Evolutionary conservation across 2,888 invertebrate genomes (phyloP), one percentile per base, ranked within the genome.

Genomic region (Agrotis segetum): DNA sequence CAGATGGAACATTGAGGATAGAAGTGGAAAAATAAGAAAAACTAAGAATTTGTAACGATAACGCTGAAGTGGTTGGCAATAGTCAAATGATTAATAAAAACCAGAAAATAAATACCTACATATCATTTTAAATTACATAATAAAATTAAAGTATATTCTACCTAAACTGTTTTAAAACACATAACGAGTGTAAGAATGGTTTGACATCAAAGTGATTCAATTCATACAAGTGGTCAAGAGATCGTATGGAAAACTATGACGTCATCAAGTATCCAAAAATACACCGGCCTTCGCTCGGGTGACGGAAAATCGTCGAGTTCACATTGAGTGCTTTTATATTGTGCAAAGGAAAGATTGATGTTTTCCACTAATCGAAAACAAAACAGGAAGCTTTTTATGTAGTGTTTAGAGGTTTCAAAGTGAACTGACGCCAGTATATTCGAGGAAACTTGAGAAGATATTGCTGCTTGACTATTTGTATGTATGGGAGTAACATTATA

Each of bases 271-370:
- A 71, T 84, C 87, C 90, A 79, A 90, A 93, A 94, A 94, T 94
- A 94, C 72, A 84, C 88, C 89, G 93, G 90, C 94, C 95, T 94
- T 94, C 92, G 92, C 82, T 75, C 88, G 84, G 89, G 88, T 91
- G 91, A 92, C 92, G 92, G 91, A 90, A 92, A 92, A 90, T 88
- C 88, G 90, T 87, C 85, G 86, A 88, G 88, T 87, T 89, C 89
- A 89, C 88, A 88, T 84, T 84, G 85, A 88, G 85, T 84, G 87
- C 85, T 88, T 89, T 88, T 88, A 88, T 85, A 86, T 88, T 87
- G 83, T 83, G 79, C 71, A 82, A 87, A 87, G 84, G 86, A 89
- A 87, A 88, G 88, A 89, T 89, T 88, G 84, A 89, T 88, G 87
- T 85, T 85, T 85, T 86, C 85, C 85, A 88, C 81, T 82, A 78